Base-by-base conservation (phyloP, 2,797 vertebrate genomes). In the Lacerta bilineata region DNA sequence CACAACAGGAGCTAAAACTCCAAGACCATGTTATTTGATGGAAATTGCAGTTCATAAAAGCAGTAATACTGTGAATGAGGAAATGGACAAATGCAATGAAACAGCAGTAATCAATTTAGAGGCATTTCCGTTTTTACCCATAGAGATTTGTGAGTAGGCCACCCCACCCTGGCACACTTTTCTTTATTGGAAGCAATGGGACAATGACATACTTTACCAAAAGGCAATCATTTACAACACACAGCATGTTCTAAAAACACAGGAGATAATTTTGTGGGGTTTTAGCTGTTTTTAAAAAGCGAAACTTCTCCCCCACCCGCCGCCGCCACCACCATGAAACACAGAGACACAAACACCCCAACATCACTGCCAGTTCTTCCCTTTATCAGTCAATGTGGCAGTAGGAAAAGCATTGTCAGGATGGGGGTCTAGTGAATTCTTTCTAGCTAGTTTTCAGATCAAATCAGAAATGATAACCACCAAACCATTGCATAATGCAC, bases 1-100 rank as follows among this genome's bases (percentile, higher is more conserved):
- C 77, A 85, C 33, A 87, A 71, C 0, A 81, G 77, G 66, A 93
- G 80, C 90, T 83, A 87, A 90, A 92, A 92, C 55, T 80, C 41
- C 33, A 85, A 25, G 10, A 5, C 86, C 71, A 41, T 82, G 87
- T 81, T 72, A 69, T 87, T 90, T 93, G 88, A 89, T 77, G 89
- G 84, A 74, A 71, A 80, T 88, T 23, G n/a, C 69, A 85, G 39
- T 36, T 83, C 76, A 91, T 71, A 78, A 85, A 46, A 92, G 61
- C 29, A 82, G 27, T 5, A 29, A 85, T 50, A 83, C 10, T 69
- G 43, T 68, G 86, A 87, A 82, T 25, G 29, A 68, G 79, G 72
- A 89, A 8, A 5, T 76, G n/a, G 18, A 90, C 39, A 15, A 59
- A 23, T 85, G 0, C 5, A 68, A 90, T 29, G 9, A 46, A 90